Evolutionary conservation across 1,140 invertebrate genomes (phyloP).

Genomic region (Zaprionus nigranus): DNA sequence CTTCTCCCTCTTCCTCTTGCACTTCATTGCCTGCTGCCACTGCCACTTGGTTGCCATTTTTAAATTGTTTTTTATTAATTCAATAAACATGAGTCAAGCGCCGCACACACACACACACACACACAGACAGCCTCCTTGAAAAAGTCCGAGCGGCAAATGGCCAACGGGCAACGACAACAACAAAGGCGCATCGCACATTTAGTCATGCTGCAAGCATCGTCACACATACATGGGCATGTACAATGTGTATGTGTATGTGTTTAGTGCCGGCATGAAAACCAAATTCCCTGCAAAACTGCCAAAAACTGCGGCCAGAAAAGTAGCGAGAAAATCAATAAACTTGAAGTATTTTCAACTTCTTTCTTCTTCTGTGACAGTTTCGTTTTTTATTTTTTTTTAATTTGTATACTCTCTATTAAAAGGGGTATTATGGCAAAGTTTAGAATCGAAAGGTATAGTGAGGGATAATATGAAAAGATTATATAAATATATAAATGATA

Average conservation of each 20-base stretch:
- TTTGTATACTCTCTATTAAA: slow-evolving; percentile 5
- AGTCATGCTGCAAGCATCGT: slow-evolving; percentile 10
- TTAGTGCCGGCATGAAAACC: slow-evolving; percentile 4
- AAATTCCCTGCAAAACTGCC: slow-evolving; percentile 24
- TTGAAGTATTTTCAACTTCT: slow-evolving; percentile 69
- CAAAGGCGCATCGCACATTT: slow-evolving; percentile 10
- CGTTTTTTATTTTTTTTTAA: not conserved
- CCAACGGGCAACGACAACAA: slow-evolving; percentile 22
- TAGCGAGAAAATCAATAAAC: slow-evolving; percentile 63
- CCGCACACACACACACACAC: not conserved
- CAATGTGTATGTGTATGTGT: not conserved
- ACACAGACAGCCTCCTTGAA: not conserved
- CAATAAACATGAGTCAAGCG: slow-evolving; percentile 49
- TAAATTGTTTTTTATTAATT: slow-evolving; percentile 55
- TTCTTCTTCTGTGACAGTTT: slow-evolving; percentile 25
- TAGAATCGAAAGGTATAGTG: not conserved
- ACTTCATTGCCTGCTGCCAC: slow-evolving; percentile 16
- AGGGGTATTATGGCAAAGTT: not conserved
- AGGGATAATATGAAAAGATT: too few relatives aligned
- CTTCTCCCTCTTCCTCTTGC: not conserved
- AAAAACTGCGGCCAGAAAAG: slow-evolving; percentile 12
- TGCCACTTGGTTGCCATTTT: slow-evolving; percentile 13
- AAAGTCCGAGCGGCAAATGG: slow-evolving; percentile 30
- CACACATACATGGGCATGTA: not conserved
- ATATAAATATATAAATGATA: too few relatives aligned